These are phyloP conservation scores for Rhinopomastus cyanomelas DNA, from an alignment of 2,113 vertebrate species.

Conservation along the genomic window DNA sequence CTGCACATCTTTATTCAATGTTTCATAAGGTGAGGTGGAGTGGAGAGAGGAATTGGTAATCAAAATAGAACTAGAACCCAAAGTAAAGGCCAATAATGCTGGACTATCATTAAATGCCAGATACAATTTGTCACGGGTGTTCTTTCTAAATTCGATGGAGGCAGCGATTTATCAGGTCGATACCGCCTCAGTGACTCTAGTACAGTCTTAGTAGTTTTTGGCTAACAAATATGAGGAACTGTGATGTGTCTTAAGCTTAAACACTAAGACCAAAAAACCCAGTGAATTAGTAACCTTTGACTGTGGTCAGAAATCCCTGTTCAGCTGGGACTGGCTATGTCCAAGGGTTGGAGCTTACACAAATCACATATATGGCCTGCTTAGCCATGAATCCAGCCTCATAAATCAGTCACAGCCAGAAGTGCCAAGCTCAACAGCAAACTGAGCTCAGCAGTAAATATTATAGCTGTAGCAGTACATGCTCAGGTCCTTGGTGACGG, in stretches of 20 bases:
- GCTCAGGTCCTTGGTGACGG: neutral
- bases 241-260: neutral
- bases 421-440: neutral
- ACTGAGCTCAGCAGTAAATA: neutral
- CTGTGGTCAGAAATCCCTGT: neutral
- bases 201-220: neutral
- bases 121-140: neutral
- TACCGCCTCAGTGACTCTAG: neutral
- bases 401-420: neutral
- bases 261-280: neutral
- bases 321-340: neutral
- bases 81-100: neutral
- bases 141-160: neutral
- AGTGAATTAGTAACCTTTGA: neutral
- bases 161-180: neutral
- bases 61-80: neutral
- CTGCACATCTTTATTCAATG: neutral
- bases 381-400: neutral
- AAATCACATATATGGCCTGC: neutral
- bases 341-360: neutral
- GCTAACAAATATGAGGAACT: neutral
- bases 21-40: neutral
- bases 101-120: conserved; percentile 2
- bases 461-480: neutral
- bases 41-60: neutral